Evolutionary conservation across 2,888 invertebrate genomes (phyloP), one percentile per base, ranked within the genome.

Genomic region (Linnaemya vulpina): DNA sequence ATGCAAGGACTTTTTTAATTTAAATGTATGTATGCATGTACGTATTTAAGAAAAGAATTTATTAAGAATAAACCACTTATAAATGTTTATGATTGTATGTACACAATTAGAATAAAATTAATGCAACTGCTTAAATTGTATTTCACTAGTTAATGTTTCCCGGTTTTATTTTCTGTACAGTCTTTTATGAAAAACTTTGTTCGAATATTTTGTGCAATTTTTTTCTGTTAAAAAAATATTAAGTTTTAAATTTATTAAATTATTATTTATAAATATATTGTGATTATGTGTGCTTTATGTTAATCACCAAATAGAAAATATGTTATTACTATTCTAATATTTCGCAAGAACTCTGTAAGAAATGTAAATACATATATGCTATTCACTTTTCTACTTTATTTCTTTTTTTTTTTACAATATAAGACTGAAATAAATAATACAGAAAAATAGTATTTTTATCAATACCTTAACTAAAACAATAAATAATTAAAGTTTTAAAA

Each of bases 401-500:
- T 30, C 65, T 70, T 79, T 49, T 40, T 68, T 22, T 38, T 76
- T 80, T 70, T 58, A 65, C 71, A 73, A 71, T 76, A 49, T 35
- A 83, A 83, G 82, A 83, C 82, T 83, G 82, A 77, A 75, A 73
- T 67, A 58, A 30, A 58, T 65, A 30, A 73, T 35, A 73, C 55
- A 71, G 55, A 76, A 83, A 77, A 60, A 73, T 49, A 71, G 71
- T 83, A 82, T 76, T 71, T 73, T 73, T 65, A 53, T 15, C 62
- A 71, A 82, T 71, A 71, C 63, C 71, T 40, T 22, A 67, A 68
- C 15, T 38, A 40, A 51, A 17, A 53, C 30, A n/a, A 22, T 68
- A 53, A 53, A 55, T 11, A 30, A 68, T 55, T 22, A 30, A 46
- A 62, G 40, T 40, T 53, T 51, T 9, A 67, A 17, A 62, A 46